Conservation (phyloP, 2,113 vertebrate genomes). For the cattle (Bos taurus) region ARS-UCD2.0 NC_037331.1:85673501-85674000, state of each 20-base stretch:
- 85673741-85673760: neutral
- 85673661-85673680: neutral
- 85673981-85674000: neutral
- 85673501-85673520: neutral
- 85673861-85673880: neutral
- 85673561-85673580: neutral
- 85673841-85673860: neutral
- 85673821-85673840: neutral
- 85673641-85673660: neutral
- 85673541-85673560: neutral
- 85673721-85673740: neutral
- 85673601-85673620: neutral
- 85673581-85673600: neutral
- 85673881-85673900: neutral
- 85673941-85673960: neutral
- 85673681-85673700: neutral
- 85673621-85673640: neutral
- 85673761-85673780: neutral
- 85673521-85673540: neutral
- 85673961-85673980: neutral
- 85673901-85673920: neutral
- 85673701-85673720: neutral
- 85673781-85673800: neutral
- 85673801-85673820: neutral
- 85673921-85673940: neutral